phyloP scores from a whole-genome alignment of 2,797 vertebrate species.

The Darevskia nairensis region DNA sequence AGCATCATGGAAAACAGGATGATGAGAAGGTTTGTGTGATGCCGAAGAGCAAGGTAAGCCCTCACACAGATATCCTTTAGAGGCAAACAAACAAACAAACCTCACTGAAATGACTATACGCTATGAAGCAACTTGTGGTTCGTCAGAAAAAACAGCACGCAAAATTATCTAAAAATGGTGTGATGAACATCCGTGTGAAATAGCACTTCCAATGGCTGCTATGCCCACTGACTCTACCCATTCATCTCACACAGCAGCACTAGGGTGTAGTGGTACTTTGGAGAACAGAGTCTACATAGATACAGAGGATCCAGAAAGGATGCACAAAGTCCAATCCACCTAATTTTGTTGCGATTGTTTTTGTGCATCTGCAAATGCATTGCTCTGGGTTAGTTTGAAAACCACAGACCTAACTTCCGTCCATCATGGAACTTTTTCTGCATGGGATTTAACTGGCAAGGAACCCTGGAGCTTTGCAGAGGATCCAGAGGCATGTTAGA shows the following conservation, averaged over 20 bases:
- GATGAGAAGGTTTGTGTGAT: constrained; percentile 97
- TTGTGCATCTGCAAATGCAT: background rate
- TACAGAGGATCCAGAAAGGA: background rate
- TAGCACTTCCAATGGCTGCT: background rate
- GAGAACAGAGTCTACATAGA: background rate
- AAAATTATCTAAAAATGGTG: background rate
- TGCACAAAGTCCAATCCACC: background rate
- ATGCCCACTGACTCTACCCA: background rate
- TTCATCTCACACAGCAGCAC: background rate
- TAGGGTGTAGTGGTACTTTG: background rate
- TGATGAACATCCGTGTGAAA: background rate
- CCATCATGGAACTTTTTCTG: background rate
- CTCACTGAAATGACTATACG: background rate
- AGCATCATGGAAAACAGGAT: constrained; percentile 99
- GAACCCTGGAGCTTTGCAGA: background rate
- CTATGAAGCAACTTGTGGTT: background rate
- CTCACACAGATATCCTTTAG: constrained; percentile 91
- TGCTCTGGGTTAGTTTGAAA: background rate
- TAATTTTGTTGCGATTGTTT: background rate
- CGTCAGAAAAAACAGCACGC: background rate
- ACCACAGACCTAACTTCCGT: background rate
- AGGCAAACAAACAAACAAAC: constrained; percentile 29
- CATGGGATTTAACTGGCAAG: background rate
- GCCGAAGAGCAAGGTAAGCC: constrained; percentile 94
- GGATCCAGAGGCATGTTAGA: background rate